Conservation (phyloP, 2,888 invertebrate species). For the Troglohyphantes excavatus region DNA sequence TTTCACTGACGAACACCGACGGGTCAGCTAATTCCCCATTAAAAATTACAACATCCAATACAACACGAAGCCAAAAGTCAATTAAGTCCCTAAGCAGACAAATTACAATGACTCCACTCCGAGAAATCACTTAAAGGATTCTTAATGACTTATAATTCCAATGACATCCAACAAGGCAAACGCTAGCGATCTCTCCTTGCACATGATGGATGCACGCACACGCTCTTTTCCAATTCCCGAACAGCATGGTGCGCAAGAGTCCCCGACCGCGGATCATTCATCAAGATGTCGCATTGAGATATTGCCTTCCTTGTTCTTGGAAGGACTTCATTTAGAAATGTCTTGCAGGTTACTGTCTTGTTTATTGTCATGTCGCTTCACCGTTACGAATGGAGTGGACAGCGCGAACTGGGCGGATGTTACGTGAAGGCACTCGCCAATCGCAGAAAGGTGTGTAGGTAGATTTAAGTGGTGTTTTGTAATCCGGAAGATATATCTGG, state of each 20-base stretch:
- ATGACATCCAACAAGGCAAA: constrained; percentile 20
- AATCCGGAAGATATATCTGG: background rate
- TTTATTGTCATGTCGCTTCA: constrained; percentile 15
- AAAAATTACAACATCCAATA: no score
- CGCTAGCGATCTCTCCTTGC: background rate
- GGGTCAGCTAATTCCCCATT: no score
- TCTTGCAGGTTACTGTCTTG: constrained; percentile 15
- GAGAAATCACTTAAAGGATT: constrained; percentile 8
- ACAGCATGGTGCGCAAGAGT: constrained; percentile 51
- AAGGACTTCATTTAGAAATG: constrained; percentile 34
- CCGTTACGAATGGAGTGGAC: constrained; percentile 16
- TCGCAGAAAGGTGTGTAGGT: background rate
- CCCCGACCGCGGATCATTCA: constrained; percentile 57
- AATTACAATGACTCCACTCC: background rate
- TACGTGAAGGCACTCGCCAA: background rate
- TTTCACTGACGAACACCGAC: background rate
- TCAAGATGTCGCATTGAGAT: constrained; percentile 55
- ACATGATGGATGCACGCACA: background rate
- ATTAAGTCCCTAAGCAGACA: background rate
- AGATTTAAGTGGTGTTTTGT: background rate
- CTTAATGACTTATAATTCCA: background rate
- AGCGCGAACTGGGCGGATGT: background rate
- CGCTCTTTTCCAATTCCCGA: constrained; percentile 57
- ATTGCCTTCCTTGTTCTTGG: constrained; percentile 2
- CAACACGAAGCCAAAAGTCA: constrained; percentile 12